A percentile compares a stretch with the other conserved stretches of the same genome.
These are phyloP conservation scores for Cariama cristata DNA, from an alignment of 2,113 vertebrate genomes.

Conservation along the genomic window DNA sequence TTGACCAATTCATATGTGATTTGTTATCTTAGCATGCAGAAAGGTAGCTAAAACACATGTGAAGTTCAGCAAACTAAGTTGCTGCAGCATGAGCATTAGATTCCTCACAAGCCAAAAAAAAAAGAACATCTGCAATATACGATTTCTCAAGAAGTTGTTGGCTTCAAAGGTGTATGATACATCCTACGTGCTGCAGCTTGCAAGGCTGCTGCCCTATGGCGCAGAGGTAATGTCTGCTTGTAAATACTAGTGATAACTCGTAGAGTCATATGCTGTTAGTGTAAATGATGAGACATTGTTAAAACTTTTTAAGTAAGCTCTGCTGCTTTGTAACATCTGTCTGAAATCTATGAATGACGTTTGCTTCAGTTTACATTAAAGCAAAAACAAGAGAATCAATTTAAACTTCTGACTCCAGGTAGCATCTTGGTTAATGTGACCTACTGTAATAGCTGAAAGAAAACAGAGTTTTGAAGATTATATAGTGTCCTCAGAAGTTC, in stretches of 20 bases:
- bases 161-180: background rate
- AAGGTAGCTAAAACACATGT: background rate
- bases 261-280: background rate
- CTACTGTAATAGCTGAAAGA: background rate
- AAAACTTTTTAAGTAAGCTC: background rate
- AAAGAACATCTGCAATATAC: background rate
- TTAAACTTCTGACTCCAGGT: background rate
- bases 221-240: background rate
- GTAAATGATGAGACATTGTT: background rate
- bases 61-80: background rate
- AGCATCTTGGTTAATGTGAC: background rate
- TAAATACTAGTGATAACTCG: background rate
- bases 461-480: background rate
- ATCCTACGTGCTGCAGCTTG: background rate
- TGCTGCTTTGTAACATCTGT: background rate
- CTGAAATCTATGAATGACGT: background rate
- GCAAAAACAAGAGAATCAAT: background rate
- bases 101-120: background rate
- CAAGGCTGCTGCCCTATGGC: background rate
- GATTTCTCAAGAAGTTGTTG: background rate
- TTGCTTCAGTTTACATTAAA: background rate
- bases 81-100: background rate
- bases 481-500: background rate
- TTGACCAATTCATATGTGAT: fast-evolving
- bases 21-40: background rate